phyloP scores from a whole-genome alignment of 2,797 vertebrate species.

The Melanotaenia parkinsoni region DNA sequence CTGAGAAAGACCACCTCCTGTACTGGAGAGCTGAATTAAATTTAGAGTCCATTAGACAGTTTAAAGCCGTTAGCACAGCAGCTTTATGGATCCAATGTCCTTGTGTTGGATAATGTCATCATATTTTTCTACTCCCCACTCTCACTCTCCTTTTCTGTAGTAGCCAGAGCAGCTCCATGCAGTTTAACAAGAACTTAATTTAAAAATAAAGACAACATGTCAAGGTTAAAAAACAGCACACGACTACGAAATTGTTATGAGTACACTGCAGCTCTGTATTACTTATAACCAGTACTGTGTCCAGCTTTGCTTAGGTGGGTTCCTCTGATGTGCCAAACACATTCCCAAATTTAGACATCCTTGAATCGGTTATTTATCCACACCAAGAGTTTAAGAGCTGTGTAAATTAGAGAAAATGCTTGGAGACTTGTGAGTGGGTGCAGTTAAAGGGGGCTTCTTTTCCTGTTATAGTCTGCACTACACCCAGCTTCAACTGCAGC shows the following conservation, averaged over 20 bases:
- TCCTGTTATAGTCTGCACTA: conserved; percentile 48
- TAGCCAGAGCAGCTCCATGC: background rate
- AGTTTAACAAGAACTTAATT: conserved; percentile 8
- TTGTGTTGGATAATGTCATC: conserved; percentile 40
- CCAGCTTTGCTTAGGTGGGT: background rate
- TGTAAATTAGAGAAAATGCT: conserved; percentile 16
- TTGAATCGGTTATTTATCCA: conserved; percentile 14
- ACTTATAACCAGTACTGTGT: background rate
- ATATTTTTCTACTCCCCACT: background rate
- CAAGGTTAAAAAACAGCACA: background rate
- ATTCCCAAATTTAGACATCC: conserved; percentile 21
- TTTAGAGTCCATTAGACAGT: conserved; percentile 74
- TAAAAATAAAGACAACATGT: conserved; percentile 7
- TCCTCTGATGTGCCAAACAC: conserved; percentile 12
- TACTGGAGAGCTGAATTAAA: conserved; percentile 60
- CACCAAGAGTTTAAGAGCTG: conserved; percentile 1
- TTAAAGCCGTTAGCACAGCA: conserved; percentile 57
- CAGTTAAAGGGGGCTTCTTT: conserved; percentile 39
- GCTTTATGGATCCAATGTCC: conserved; percentile 59
- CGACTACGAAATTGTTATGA: background rate
- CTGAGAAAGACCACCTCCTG: conserved; percentile 28
- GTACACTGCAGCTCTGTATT: background rate
- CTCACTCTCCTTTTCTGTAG: background rate
- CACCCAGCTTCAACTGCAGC: conserved; percentile 27
- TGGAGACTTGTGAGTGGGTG: conserved; percentile 23